Evolutionary conservation across 1,140 invertebrate species (phyloP), one percentile per base, ranked within the genome.

Genomic region (Drosophila sucinea): DNA sequence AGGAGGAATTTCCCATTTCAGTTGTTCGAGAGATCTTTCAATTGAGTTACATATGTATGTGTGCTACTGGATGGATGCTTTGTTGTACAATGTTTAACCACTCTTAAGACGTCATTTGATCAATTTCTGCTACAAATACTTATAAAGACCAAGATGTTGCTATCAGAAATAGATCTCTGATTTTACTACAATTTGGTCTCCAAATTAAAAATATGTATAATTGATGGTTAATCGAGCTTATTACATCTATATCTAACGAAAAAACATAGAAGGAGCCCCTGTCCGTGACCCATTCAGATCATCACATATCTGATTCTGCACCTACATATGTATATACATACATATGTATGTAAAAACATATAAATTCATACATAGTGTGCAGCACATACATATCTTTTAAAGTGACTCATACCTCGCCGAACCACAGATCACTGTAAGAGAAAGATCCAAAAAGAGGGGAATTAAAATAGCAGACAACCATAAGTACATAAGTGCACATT

Each of bases 401-500:
- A 32, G 70, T 77, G 73, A 77, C 41, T 77, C 74, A 77, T 67
- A 51, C 38, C 55, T 44, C 47, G 55, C 25, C 25, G 40, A 55
- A 30, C 54, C 27, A 5, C 8, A 11, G 8, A 10, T 30, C 38
- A 54, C 54, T 54, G 60, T 41, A 73, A 73, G 67, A 73, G 77
- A 86, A 86, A 82, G 67, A 58, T 64, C 76, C 79, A 66, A 87
- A 67, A 30, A 44, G 73, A 56, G 35, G 27, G 2, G 4, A 35
- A 10, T 30, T 35, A 56, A 38, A 25, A 1, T 33, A 23, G 56
- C 47, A 35, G 30, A 10, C 62, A 32, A 35, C 73, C 70, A 84
- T 89, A 74, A 89, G 70, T 89, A 17, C 17, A 17, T 17, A 81
- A 89, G 69, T 87, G 83, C 84, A 80, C 73, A 81, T 87, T 89